Conservation (phyloP, 2,113 vertebrate species). For the Phaetusa simplex region DNA sequence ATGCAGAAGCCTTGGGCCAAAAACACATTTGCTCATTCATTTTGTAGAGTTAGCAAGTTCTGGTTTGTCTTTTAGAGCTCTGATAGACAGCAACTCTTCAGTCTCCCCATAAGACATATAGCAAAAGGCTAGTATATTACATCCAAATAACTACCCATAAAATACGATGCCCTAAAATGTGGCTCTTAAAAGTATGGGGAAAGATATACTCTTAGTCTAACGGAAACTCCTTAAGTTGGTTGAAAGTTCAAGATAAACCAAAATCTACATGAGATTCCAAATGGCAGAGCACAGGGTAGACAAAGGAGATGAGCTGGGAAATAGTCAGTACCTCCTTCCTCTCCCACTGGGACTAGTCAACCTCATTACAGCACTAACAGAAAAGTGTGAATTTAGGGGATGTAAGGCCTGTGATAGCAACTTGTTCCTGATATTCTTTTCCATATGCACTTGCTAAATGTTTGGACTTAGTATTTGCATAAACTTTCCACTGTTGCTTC, state of each 20-base stretch:
- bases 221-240: background rate
- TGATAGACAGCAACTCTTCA: background rate
- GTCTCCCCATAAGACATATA: fast-evolving
- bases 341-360: background rate
- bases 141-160: background rate
- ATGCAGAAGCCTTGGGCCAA: background rate
- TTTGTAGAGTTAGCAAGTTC: background rate
- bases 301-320: background rate
- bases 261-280: background rate
- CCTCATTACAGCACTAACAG: background rate
- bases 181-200: background rate
- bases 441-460: slow-evolving; percentile 36
- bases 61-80: background rate
- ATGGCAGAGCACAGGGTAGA: background rate
- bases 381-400: background rate
- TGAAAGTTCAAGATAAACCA: background rate
- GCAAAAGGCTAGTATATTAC: background rate
- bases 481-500: slow-evolving; percentile 29
- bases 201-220: background rate
- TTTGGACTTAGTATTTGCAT: slow-evolving; percentile 43
- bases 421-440: background rate
- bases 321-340: background rate
- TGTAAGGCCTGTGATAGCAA: background rate
- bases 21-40: background rate
- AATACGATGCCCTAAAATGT: background rate